A percentile compares a stretch with the other conserved stretches of the same genome.
phyloP scores from a whole-genome alignment of 1,140 invertebrate genomes.

The Musca vetustissima region DNA sequence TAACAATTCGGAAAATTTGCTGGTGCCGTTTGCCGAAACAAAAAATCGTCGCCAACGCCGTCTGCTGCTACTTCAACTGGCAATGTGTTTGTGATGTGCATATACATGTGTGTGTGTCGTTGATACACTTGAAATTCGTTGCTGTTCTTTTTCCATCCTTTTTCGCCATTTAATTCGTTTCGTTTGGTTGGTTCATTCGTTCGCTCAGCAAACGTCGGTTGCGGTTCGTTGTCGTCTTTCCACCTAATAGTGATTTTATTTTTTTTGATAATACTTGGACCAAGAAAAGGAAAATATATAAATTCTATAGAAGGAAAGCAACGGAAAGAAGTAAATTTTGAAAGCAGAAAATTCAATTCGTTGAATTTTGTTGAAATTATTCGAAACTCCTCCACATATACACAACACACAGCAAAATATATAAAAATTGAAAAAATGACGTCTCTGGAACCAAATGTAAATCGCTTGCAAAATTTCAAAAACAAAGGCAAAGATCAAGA shows the following conservation, averaged over 20 bases:
- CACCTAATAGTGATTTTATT: conserved; percentile 19
- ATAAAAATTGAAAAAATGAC: conserved; percentile 28
- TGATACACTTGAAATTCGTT: conserved; percentile 20
- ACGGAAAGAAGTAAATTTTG: neutral
- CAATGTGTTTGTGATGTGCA: neutral
- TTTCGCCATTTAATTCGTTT: conserved; percentile 1
- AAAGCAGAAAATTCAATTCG: neutral
- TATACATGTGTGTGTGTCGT: neutral
- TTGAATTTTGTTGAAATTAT: no score
- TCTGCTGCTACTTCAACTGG: neutral
- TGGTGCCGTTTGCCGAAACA: neutral
- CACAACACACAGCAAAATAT: neutral
- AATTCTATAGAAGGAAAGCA: neutral
- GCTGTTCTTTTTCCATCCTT: conserved; percentile 5
- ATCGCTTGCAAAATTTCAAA: conserved; percentile 89
- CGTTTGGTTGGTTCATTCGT: conserved; percentile 13
- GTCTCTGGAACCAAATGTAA: conserved; percentile 32
- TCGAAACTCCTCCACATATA: no score
- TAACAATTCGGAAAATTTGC: neutral
- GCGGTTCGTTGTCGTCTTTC: conserved; percentile 18
- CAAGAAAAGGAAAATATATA: neutral
- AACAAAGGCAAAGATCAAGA: conserved; percentile 97
- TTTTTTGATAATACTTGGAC: conserved; percentile 5
- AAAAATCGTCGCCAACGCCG: neutral
- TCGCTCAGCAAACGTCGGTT: conserved; percentile 1